phyloP scores from a whole-genome alignment of 1,140 invertebrate species.

The Brachionus manjavacas region DNA sequence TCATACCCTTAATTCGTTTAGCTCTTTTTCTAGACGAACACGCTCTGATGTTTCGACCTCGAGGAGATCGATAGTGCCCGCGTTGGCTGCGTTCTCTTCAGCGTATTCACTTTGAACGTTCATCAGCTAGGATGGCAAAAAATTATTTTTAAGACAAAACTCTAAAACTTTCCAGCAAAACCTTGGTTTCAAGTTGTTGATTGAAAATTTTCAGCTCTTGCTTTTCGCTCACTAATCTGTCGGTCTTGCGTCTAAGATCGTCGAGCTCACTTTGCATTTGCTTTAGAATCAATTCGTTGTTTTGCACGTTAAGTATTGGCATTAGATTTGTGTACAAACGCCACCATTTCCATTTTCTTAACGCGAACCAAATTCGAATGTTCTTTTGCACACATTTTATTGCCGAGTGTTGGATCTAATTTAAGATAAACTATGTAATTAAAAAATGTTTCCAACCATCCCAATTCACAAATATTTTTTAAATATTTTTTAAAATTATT shows the following conservation, averaged over 20 bases:
- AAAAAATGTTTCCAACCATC: not conserved
- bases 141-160: conserved; percentile 48
- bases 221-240: conserved; percentile 78
- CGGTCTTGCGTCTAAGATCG: conserved; percentile 65
- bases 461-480: not conserved
- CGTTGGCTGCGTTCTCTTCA: conserved; percentile 81
- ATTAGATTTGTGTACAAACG: conserved; percentile 78
- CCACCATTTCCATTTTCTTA: conserved; percentile 93
- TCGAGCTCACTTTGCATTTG: conserved; percentile 65
- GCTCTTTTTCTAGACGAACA: conserved; percentile 70
- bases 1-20: conserved; percentile 68
- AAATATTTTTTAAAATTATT: too few species aligned
- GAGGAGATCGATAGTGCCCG: conserved; percentile 76
- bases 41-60: conserved; percentile 69
- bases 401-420: conserved; percentile 73
- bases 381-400: conserved; percentile 86
- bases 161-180: not conserved
- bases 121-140: conserved; percentile 66
- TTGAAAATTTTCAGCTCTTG: conserved; percentile 77
- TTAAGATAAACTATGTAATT: conserved; percentile 43
- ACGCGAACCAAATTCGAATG: conserved; percentile 79
- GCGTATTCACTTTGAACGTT: conserved; percentile 82
- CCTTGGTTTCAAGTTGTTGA: conserved; percentile 76
- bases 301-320: conserved; percentile 81
- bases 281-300: conserved; percentile 81